These are phyloP conservation scores for Nothura maculosa DNA, from an alignment of 2,797 vertebrate genomes.

Conservation along the genomic window DNA sequence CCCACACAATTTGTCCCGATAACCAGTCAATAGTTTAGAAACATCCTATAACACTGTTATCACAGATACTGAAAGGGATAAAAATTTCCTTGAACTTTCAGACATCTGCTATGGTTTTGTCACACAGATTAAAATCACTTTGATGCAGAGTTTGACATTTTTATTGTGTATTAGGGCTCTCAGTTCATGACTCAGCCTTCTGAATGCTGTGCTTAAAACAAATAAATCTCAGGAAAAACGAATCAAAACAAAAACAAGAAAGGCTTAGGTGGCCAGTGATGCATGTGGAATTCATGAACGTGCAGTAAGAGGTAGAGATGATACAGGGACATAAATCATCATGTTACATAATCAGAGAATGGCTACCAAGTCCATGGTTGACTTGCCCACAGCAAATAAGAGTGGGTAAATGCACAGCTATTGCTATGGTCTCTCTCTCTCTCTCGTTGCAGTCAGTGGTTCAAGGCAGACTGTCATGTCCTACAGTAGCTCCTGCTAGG, in stretches of 20 bases:
- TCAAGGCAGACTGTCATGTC: neutral
- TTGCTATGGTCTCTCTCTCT: neutral
- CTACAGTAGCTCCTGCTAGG: neutral
- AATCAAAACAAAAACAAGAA: neutral
- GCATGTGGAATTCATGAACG: neutral
- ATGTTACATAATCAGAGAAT: neutral
- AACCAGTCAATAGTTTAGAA: neutral
- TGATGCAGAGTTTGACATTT: neutral
- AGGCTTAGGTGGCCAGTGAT: neutral
- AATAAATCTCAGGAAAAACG: neutral
- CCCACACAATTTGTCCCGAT: neutral
- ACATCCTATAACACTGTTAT: neutral
- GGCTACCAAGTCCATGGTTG: neutral
- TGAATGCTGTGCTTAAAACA: neutral
- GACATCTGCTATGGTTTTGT: neutral
- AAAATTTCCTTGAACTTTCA: neutral
- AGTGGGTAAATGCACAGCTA: neutral
- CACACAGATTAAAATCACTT: accelerated
- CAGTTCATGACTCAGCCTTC: neutral
- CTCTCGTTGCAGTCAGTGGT: too few species aligned
- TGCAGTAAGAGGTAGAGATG: neutral
- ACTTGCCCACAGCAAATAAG: neutral
- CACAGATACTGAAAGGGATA: neutral
- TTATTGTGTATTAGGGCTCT: neutral
- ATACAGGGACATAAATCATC: neutral